These are phyloP conservation scores for Ascidia mentula DNA, from an alignment of 23 tunicate species.

Conservation along the genomic window DNA sequence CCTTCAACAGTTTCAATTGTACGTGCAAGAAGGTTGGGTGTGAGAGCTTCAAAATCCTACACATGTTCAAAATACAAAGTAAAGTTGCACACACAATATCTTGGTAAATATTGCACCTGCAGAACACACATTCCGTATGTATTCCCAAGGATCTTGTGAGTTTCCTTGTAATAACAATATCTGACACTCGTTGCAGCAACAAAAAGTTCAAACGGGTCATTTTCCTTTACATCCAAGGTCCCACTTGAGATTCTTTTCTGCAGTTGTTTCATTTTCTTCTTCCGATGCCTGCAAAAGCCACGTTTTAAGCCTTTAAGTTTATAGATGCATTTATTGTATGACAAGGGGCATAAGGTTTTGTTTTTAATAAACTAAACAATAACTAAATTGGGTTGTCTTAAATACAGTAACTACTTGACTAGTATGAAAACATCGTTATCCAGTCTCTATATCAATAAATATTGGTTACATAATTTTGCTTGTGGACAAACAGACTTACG, in stretches of 20 bases:
- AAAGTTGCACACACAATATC: background rate
- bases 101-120: slow-evolving; percentile 40
- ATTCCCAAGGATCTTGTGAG: slow-evolving; percentile 86
- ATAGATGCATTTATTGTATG: no score
- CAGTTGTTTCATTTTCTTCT: slow-evolving; percentile 74
- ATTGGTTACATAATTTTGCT: no score
- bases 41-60: slow-evolving; percentile 96
- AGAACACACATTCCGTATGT: slow-evolving; percentile 94
- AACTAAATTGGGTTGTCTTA: no score
- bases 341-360: no score
- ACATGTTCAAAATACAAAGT: background rate
- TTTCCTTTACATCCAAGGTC: slow-evolving; percentile 73
- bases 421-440: no score
- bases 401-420: no score
- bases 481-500: slow-evolving; percentile 41
- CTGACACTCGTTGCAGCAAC: slow-evolving; percentile 93
- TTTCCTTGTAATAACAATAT: slow-evolving; percentile 94
- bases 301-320: no score
- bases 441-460: no score
- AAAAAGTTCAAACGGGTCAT: slow-evolving; percentile 94
- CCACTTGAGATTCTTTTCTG: slow-evolving; percentile 84
- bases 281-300: slow-evolving; percentile 60
- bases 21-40: slow-evolving; percentile 88
- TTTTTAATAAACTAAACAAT: no score
- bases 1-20: slow-evolving; percentile 99